phyloP scores from a whole-genome alignment of 2,888 invertebrate genomes.

The Pycnomerus fuliginosus region DNA sequence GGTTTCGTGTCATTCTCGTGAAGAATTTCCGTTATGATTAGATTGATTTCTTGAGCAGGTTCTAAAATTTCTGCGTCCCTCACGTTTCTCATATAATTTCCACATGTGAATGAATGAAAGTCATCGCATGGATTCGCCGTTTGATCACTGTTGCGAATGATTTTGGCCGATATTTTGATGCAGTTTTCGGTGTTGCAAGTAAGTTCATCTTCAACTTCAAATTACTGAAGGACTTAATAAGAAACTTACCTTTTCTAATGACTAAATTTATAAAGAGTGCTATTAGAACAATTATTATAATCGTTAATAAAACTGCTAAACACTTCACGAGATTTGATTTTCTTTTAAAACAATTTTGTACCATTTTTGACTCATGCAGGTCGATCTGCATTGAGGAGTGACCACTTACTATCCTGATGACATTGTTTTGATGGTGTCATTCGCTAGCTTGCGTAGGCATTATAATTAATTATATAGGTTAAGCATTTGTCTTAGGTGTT shows the following conservation, averaged over 20 bases:
- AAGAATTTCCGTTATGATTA: slow-evolving; percentile 11
- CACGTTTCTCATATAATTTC: slow-evolving; percentile 37
- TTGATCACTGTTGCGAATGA: slow-evolving; percentile 11
- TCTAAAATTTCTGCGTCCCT: slow-evolving; percentile 7
- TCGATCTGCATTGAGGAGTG: too few species aligned
- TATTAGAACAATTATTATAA: slow-evolving; percentile 13
- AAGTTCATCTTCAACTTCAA: slow-evolving; percentile 13
- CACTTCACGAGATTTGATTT: slow-evolving; percentile 13
- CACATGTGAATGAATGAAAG: slow-evolving; percentile 72
- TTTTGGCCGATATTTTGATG: slow-evolving; percentile 14
- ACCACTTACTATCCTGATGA: too few species aligned
- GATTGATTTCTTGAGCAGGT: slow-evolving; percentile 8
- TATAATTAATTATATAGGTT: too few species aligned
- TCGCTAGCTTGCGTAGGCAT: too few species aligned
- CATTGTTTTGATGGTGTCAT: too few species aligned
- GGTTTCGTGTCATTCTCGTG: slow-evolving; percentile 19
- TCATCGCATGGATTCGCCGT: slow-evolving; percentile 68
- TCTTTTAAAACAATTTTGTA: too few species aligned
- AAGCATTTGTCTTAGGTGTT: too few species aligned
- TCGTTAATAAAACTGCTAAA: slow-evolving; percentile 7
- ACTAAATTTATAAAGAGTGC: slow-evolving; percentile 9
- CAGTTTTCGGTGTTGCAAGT: slow-evolving; percentile 14
- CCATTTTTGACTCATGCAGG: too few species aligned
- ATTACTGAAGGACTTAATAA: not conserved
- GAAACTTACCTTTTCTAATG: slow-evolving; percentile 5